phyloP scores from a whole-genome alignment of 2,797 vertebrate species.

The Halcyon smyrnensis region DNA sequence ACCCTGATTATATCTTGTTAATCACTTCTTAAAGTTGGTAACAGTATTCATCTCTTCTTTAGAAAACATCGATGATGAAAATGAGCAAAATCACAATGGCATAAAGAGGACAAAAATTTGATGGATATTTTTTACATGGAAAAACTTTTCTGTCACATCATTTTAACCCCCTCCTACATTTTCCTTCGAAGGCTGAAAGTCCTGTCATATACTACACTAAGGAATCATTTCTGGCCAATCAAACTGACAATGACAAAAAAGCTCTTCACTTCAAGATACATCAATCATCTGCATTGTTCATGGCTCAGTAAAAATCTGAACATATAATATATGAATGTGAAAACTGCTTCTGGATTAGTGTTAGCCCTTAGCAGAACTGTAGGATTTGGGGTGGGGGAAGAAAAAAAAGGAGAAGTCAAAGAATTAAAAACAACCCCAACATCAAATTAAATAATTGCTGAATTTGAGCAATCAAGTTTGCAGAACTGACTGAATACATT shows the following conservation, averaged over 20 bases:
- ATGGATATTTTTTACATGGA: background rate
- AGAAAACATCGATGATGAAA: background rate
- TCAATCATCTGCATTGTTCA: background rate
- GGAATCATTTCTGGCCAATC: background rate
- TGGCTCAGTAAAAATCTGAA: background rate
- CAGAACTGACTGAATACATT: background rate
- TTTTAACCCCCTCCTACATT: background rate
- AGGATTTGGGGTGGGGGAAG: no score
- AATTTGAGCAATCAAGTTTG: background rate
- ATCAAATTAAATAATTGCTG: background rate
- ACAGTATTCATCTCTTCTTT: background rate
- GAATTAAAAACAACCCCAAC: background rate
- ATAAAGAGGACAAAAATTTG: background rate
- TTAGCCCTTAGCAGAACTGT: background rate
- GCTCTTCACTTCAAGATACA: background rate
- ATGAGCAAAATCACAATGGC: background rate
- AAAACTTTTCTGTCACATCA: background rate
- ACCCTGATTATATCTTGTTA: background rate
- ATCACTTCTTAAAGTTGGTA: background rate
- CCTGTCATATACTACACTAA: background rate
- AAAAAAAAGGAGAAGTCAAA: background rate
- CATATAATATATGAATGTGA: background rate
- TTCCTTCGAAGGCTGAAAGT: background rate
- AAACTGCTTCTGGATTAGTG: conserved; percentile 21
- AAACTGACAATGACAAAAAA: background rate